Evolutionary conservation across 1,140 invertebrate genomes (phyloP).

Genomic region (Scaptomyza pallida): DNA sequence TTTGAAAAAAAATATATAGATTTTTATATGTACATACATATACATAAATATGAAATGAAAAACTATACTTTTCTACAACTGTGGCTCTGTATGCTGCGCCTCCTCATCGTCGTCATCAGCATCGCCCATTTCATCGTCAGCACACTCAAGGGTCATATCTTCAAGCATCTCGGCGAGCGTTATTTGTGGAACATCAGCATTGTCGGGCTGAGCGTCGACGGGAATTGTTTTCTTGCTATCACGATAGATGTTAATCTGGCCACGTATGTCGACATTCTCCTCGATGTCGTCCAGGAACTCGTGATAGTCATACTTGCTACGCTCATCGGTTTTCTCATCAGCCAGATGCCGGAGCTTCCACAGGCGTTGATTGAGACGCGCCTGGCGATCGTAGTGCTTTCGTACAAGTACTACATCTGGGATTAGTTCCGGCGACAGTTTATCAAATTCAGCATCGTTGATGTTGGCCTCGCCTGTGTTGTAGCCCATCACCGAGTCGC

Average conservation of each 20-base stretch:
- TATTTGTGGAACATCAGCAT: slow-evolving; percentile 90
- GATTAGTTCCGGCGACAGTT: slow-evolving; percentile 88
- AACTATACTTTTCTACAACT: slow-evolving; percentile 35
- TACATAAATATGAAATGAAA: slow-evolving; percentile 35
- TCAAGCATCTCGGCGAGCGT: slow-evolving; percentile 99
- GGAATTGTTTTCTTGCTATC: slow-evolving; percentile 89
- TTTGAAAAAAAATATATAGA: slow-evolving; percentile 1
- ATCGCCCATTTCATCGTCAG: slow-evolving; percentile 89
- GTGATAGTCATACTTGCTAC: slow-evolving; percentile 91
- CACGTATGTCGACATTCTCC: slow-evolving; percentile 94
- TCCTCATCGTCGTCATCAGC: slow-evolving; percentile 21
- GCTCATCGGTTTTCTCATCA: slow-evolving; percentile 88
- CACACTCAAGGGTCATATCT: slow-evolving; percentile 91
- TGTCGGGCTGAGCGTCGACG: slow-evolving; percentile 87
- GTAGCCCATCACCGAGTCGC: slow-evolving; percentile 97
- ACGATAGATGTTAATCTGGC: slow-evolving; percentile 97
- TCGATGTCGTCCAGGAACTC: slow-evolving; percentile 99
- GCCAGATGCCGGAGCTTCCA: slow-evolving; percentile 97
- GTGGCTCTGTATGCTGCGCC: slow-evolving; percentile 30
- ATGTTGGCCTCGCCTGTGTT: slow-evolving; percentile 95
- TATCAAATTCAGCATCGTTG: slow-evolving; percentile 95
- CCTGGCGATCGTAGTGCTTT: slow-evolving; percentile 92
- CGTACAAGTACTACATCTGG: slow-evolving; percentile 97
- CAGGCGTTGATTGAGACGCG: slow-evolving; percentile 89
- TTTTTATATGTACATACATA: slow-evolving; percentile 5